Percentiles rank a stretch among this genome's conserved stretches.
Conservation (phyloP, 2,888 invertebrate species). For the Monoplex corrugatus region DNA sequence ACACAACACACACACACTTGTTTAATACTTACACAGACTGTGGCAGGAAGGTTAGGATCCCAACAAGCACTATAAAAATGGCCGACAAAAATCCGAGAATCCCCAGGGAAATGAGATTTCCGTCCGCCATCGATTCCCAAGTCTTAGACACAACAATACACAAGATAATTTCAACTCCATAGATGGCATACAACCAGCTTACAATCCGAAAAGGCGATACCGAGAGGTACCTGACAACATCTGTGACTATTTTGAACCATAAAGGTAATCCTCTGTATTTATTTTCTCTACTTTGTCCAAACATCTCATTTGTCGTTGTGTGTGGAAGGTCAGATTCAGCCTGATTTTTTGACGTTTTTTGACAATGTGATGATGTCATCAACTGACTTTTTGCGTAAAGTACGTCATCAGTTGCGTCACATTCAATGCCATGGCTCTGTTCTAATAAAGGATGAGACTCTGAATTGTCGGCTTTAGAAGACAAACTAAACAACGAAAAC, state of each 20-base stretch:
- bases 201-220: neutral
- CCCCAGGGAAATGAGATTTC: neutral
- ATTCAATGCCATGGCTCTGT: neutral
- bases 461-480: no score
- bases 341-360: no score
- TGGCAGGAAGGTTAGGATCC: conserved; percentile 27
- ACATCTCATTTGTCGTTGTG: neutral
- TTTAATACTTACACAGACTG: conserved; percentile 34
- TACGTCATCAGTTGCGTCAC: neutral
- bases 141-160: neutral
- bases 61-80: conserved; percentile 30
- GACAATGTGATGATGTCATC: no score
- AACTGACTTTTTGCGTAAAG: neutral
- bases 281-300: neutral
- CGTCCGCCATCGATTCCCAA: conserved; percentile 33
- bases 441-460: neutral
- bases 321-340: no score
- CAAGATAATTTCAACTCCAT: neutral
- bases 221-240: neutral
- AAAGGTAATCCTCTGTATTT: neutral
- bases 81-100: conserved; percentile 44
- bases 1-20: neutral
- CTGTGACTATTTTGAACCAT: neutral
- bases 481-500: no score
- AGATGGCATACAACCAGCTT: neutral